Evolutionary conservation across 2,797 vertebrate species (phyloP), one percentile per base, ranked within the genome.

Genomic region (Sebastolobus altivelis): DNA sequence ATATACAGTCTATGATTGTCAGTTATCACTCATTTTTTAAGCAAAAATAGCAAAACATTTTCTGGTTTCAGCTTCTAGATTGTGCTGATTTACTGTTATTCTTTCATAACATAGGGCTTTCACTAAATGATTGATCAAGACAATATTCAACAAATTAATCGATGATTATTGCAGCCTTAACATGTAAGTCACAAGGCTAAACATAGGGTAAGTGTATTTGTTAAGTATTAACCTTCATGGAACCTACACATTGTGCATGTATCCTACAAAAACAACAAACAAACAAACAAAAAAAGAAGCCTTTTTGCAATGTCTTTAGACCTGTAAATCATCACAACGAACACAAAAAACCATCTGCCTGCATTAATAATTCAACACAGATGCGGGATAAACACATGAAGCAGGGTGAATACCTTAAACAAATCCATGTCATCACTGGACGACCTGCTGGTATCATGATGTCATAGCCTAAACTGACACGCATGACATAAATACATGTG

Each of bases 401-500:
- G 16, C 27, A 11, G n/a, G 6, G 1, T 63, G 4, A 31, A 49
- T 10, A 6, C 58, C 38, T 52, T 49, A 22, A 38, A 25, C 49
- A 43, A 14, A 77, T 25, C 59, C 65, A 52, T 75, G 70, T 72
- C 46, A 63, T 74, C 85, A 76, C 8, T 31, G 31, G 31, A 35
- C 1, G 6, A 76, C 31, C 65, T 56, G 69, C 46, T 71, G 69
- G 7, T 22, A 16, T 55, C 5, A 54, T 75, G 68, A 79, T 37
- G 49, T 80, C 80, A 78, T 38, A 1, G 37, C 40, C 40, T 18
- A 8, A 74, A 65, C 61, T 55, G 69, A 67, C 65, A 59, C 1
- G 2, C 66, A 18, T 72, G 25, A 75, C 70, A 22, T 65, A 25
- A 72, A 55, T 8, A 54, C 33, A 49, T 25, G 67, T 54, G 68